Conservation (phyloP, 2,113 vertebrate genomes). For the Sebastes schlegelii region DNA sequence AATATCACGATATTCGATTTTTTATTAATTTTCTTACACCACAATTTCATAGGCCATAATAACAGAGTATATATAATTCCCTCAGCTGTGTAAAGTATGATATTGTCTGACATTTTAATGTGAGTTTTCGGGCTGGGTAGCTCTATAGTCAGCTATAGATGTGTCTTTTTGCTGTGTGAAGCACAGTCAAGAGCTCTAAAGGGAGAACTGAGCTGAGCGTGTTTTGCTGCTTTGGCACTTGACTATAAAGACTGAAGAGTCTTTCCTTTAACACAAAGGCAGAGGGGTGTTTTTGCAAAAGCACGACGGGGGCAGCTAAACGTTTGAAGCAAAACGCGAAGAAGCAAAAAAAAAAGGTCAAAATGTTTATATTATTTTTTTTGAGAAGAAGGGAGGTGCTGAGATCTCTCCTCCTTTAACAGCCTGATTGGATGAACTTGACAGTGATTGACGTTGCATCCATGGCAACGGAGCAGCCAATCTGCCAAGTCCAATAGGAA, state of each 20-base stretch:
- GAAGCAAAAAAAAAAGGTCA: slow-evolving; percentile 74
- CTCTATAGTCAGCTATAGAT: slow-evolving; percentile 10
- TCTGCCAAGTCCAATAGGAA: slow-evolving; percentile 93
- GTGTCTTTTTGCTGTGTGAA: slow-evolving; percentile 49
- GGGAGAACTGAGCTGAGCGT: slow-evolving; percentile 41
- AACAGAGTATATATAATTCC: neutral
- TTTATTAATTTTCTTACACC: neutral
- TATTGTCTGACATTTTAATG: neutral
- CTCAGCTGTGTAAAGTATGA: neutral
- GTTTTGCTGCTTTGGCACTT: slow-evolving; percentile 51
- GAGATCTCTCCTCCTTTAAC: slow-evolving; percentile 74
- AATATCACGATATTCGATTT: no score
- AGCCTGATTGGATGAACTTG: slow-evolving; percentile 92
- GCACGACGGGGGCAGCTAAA: slow-evolving; percentile 65
- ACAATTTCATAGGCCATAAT: neutral
- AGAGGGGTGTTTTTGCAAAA: slow-evolving; percentile 40
- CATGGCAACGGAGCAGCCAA: slow-evolving; percentile 91
- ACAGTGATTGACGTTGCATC: slow-evolving; percentile 94
- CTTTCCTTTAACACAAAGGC: slow-evolving; percentile 68
- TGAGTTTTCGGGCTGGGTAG: neutral
- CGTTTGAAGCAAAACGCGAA: slow-evolving; percentile 67
- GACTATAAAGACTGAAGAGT: slow-evolving; percentile 45
- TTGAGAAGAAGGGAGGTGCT: slow-evolving; percentile 86
- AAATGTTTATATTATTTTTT: slow-evolving; percentile 82
- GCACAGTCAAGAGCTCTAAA: slow-evolving; percentile 49